Conservation (phyloP, 2,113 vertebrate genomes). For the Sinocyclocheilus rhinocerous region DNA sequence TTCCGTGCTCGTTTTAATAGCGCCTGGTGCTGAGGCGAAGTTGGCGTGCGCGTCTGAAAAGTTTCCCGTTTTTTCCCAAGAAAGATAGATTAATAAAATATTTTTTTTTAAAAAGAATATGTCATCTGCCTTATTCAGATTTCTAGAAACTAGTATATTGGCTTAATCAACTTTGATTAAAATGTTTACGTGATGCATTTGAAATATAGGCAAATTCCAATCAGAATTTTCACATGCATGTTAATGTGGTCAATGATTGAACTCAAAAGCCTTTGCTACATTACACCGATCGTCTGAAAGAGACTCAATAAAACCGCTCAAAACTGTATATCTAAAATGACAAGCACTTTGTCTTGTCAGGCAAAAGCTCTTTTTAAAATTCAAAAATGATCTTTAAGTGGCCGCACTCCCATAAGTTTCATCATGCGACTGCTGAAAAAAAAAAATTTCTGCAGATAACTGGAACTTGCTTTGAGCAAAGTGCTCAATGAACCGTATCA, state of each 20-base stretch:
- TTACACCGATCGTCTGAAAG: not conserved
- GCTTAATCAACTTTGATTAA: not conserved
- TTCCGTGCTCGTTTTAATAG: too few relatives aligned
- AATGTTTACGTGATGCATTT: not conserved
- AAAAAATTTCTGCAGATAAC: conserved; percentile 22
- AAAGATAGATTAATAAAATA: not conserved
- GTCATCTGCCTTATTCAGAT: not conserved
- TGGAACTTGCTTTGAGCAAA: conserved; percentile 13
- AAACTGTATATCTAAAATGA: conserved; percentile 20
- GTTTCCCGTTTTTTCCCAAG: too few relatives aligned
- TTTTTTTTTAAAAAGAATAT: too few relatives aligned
- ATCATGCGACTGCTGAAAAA: conserved; percentile 7
- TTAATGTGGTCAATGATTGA: not conserved
- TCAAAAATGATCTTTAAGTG: conserved; percentile 19
- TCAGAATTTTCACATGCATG: not conserved
- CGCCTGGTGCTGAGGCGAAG: too few relatives aligned
- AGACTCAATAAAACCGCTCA: not conserved
- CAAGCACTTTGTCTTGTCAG: conserved; percentile 2
- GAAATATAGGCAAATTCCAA: not conserved
- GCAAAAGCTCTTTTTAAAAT: conserved; percentile 13
- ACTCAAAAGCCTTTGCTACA: not conserved
- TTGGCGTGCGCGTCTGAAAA: too few relatives aligned
- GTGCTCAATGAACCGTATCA: not conserved
- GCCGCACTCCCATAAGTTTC: conserved; percentile 8
- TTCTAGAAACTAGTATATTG: too few relatives aligned